Evolutionary conservation across 1,140 invertebrate genomes (phyloP).

Genomic region (Bombus balteatus): DNA sequence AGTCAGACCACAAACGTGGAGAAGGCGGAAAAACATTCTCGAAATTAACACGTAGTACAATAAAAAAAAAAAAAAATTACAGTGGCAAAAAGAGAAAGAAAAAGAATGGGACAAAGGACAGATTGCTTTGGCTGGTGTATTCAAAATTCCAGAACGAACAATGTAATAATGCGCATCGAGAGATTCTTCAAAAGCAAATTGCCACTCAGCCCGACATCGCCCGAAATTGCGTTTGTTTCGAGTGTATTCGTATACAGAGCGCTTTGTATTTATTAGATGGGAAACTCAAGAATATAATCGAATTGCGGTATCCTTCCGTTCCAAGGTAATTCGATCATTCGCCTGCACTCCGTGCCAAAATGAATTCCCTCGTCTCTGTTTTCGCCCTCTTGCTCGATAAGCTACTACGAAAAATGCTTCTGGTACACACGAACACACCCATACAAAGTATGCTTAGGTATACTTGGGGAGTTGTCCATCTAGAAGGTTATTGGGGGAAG

Average conservation of each 20-base stretch:
- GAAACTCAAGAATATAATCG: slow-evolving; percentile 40
- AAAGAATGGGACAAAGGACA: no score
- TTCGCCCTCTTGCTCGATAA: not conserved
- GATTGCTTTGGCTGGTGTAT: no score
- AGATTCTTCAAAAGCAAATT: not conserved
- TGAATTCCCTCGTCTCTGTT: slow-evolving; percentile 17
- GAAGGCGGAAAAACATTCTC: not conserved
- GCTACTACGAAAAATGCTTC: not conserved
- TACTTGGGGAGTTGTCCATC: slow-evolving; percentile 1
- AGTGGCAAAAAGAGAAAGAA: not conserved
- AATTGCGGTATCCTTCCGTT: slow-evolving; percentile 15
- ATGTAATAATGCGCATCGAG: not conserved
- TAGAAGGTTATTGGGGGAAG: not conserved
- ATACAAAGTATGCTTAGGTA: not conserved
- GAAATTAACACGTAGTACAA: not conserved
- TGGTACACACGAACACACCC: not conserved
- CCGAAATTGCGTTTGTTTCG: slow-evolving; percentile 5
- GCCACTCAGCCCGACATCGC: not conserved
- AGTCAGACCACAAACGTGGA: not conserved
- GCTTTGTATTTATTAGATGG: slow-evolving; percentile 9
- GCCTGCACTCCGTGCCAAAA: slow-evolving; percentile 4
- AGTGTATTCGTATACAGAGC: not conserved
- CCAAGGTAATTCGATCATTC: slow-evolving; percentile 25
- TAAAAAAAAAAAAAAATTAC: no score
- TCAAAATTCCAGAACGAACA: not conserved